Base-by-base conservation (phyloP, 92 coral and sea anemone species). In the Phenganax subtilis region DNA sequence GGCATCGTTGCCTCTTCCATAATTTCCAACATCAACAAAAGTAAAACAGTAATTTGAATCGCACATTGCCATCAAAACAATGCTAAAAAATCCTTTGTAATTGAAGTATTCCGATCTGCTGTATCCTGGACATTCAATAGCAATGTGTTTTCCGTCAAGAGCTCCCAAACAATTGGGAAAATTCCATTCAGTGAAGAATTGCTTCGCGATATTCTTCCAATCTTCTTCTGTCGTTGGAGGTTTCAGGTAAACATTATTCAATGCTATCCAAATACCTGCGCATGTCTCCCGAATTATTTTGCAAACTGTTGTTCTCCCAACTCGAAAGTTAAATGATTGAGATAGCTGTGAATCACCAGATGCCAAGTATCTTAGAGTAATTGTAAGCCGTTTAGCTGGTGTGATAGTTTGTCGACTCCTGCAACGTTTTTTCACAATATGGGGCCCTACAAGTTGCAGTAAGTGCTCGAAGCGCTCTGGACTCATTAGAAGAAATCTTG, bases 391-490 rank as follows among this genome's bases (percentile, higher is more conserved):
- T 58, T 78, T 72, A 31, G 72, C 72, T 44, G 53, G 72, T 62
- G 85, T 66, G 20, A 81, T 81, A 54, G 85, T 62, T 62, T 65
- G 29, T 47, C 85, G 74, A 57, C 77, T 55, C 60, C 85, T 81
- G 51, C 85, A 69, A 54, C 47, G 47, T 20, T 20, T 20, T 69
- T 69, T 81, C 57, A 27, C 57, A 69, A 81, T 81, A 53, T 28
- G 62, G 12, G 85, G 79, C 25, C 68, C 79, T 11, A 70, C 80
- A 52, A 70, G 76, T 63, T 75, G 37, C 55, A 82, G 85, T 52
- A 82, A 75, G 54, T 82, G 77, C 70, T 70, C 78, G 8, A 82
- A 71, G 30, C 79, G 71, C 55, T 82, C 78, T 31, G 85, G 71
- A 66, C 64, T 67, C 85, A 82, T 82, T 75, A 80, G 51, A 64